These are phyloP conservation scores for Melanargia galathea DNA, from an alignment of 2,888 invertebrate species.

Conservation along the genomic window DNA sequence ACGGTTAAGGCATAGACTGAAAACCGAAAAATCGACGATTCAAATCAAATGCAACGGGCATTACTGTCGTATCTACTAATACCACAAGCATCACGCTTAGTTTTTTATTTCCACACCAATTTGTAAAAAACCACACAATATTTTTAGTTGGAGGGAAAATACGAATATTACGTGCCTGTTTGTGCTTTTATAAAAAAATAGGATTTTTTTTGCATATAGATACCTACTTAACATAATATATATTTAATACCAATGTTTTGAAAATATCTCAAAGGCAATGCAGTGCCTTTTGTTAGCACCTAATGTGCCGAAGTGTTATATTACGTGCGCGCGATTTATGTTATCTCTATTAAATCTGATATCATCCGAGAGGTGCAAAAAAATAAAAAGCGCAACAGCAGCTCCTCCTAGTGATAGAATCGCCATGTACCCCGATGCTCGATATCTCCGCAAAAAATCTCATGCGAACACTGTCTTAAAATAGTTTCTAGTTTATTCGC, in stretches of 20 bases:
- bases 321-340: constrained; percentile 12
- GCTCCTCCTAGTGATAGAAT: constrained; percentile 26
- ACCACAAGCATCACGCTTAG: too few species aligned
- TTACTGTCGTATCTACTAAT: too few species aligned
- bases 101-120: too few species aligned
- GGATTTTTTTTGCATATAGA: too few species aligned
- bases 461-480: constrained; percentile 19
- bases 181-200: too few species aligned
- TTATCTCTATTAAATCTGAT: constrained; percentile 26
- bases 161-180: too few species aligned
- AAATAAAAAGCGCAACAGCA: constrained; percentile 10
- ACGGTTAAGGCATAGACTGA: too few species aligned
- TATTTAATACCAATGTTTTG: too few species aligned
- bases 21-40: too few species aligned
- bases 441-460: constrained; percentile 21
- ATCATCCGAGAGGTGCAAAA: constrained; percentile 22
- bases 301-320: background rate
- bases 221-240: too few species aligned
- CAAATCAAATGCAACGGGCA: too few species aligned
- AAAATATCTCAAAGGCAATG: background rate
- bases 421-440: constrained; percentile 11
- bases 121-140: background rate
- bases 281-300: background rate
- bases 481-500: constrained; percentile 15
- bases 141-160: background rate